Percentiles rank a stretch among this genome's conserved stretches.
Conservation (phyloP, 2,888 invertebrate species). For the Aphodius granarius region DNA sequence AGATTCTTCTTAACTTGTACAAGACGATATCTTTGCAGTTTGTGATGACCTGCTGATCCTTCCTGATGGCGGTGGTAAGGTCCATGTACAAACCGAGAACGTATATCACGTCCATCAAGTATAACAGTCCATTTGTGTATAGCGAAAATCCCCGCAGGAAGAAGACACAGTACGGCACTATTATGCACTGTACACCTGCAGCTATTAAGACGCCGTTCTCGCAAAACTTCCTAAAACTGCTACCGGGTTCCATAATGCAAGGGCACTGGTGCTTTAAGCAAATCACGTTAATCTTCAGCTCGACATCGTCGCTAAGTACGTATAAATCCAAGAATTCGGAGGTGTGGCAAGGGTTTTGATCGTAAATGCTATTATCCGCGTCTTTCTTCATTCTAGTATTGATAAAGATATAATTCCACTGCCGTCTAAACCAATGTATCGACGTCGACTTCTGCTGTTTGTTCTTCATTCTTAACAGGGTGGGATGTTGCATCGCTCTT, state of each 20-base stretch:
- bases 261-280: constrained; percentile 55
- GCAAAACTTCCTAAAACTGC: constrained; percentile 48
- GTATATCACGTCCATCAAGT: constrained; percentile 31
- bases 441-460: constrained; percentile 19
- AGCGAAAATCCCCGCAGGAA: constrained; percentile 21
- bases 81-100: constrained; percentile 31
- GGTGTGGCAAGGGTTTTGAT: constrained; percentile 23
- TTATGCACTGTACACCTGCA: constrained; percentile 21
- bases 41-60: constrained; percentile 24
- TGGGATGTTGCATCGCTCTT: constrained; percentile 17
- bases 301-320: constrained; percentile 36
- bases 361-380: neutral
- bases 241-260: constrained; percentile 56
- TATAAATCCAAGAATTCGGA: constrained; percentile 35
- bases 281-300: constrained; percentile 41
- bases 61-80: constrained; percentile 32
- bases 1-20: constrained; percentile 22
- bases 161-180: constrained; percentile 29
- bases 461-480: constrained; percentile 18
- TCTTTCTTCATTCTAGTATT: constrained; percentile 7
- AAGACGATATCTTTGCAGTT: constrained; percentile 21
- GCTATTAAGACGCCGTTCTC: constrained; percentile 22
- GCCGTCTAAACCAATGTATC: constrained; percentile 19
- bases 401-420: constrained; percentile 12
- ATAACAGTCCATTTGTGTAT: constrained; percentile 15